Percentiles rank a stretch among this genome's conserved stretches.
Conservation (phyloP, 2,113 vertebrate genomes). For the Felis chaus region DNA sequence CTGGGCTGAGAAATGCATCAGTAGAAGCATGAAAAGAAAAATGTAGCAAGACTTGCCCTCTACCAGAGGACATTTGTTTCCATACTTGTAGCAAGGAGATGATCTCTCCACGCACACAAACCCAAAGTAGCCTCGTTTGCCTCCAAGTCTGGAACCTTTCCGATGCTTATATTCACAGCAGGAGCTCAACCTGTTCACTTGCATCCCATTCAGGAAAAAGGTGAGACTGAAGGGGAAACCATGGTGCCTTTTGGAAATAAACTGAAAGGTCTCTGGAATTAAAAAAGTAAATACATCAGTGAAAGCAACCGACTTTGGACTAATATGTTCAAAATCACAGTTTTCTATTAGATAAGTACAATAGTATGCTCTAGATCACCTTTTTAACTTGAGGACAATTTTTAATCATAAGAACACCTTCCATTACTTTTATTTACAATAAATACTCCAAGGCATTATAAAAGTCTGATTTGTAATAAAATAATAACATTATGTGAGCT, state of each 20-base stretch:
- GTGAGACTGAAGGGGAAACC: constrained; percentile 98
- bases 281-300: constrained; percentile 27
- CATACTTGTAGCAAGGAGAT: constrained; percentile 95
- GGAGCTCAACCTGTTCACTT: constrained; percentile 94
- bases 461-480: background rate
- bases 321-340: background rate
- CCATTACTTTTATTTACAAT: background rate
- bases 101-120: constrained; percentile 90
- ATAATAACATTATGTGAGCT: background rate
- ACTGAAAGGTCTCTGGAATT: constrained; percentile 92
- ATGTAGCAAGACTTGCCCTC: background rate
- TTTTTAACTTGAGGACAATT: background rate
- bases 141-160: constrained; percentile 87
- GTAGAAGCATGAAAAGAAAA: background rate
- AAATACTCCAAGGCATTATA: background rate
- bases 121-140: constrained; percentile 90
- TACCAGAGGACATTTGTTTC: background rate
- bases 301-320: background rate
- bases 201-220: constrained; percentile 94
- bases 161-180: constrained; percentile 96
- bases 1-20: background rate
- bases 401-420: background rate
- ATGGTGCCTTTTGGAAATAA: constrained; percentile 91
- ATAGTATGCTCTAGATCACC: background rate
- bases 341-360: background rate